Conservation (phyloP, 2,113 vertebrate species). For the Callipepla squamata region DNA sequence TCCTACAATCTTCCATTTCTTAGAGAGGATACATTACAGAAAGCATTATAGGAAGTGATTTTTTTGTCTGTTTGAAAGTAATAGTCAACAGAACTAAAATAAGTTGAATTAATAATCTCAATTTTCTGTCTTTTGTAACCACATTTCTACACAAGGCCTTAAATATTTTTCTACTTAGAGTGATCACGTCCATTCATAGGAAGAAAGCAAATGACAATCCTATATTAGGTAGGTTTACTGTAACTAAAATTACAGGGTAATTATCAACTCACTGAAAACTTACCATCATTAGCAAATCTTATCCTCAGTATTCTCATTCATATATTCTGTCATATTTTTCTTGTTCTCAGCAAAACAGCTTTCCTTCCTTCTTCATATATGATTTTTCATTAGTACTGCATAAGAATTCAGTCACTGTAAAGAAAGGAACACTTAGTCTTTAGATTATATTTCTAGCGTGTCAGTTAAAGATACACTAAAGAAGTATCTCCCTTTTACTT, state of each 20-base stretch:
- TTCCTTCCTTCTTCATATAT: background rate
- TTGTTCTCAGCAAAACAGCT: background rate
- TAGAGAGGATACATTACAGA: background rate
- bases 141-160: background rate
- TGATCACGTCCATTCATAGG: background rate
- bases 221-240: background rate
- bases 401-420: background rate
- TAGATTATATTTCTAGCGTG: constrained; percentile 58
- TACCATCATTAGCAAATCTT: background rate
- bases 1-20: background rate
- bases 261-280: background rate
- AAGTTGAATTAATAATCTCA: background rate
- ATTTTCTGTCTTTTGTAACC: background rate
- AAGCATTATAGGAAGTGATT: background rate
- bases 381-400: background rate
- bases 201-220: background rate
- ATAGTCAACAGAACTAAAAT: background rate
- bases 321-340: background rate
- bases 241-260: constrained; percentile 16
- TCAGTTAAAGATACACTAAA: constrained; percentile 54
- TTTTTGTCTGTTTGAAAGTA: background rate
- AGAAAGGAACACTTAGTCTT: constrained; percentile 34
- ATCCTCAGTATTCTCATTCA: background rate
- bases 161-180: background rate
- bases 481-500: constrained; percentile 54